Conservation (phyloP, 2,113 vertebrate genomes). For the Jacana jacana region DNA sequence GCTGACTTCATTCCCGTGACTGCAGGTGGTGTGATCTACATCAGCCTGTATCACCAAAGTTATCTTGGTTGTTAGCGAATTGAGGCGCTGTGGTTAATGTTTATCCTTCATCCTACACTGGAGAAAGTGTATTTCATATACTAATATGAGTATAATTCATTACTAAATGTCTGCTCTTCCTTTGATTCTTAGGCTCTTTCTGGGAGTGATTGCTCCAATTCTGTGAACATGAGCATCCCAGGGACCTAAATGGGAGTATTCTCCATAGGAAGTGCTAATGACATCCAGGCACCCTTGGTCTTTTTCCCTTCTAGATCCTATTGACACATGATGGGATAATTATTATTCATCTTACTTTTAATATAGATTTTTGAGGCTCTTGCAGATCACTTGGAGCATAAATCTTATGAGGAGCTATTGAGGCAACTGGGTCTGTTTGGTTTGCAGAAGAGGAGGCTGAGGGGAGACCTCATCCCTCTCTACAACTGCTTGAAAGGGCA, state of each 20-base stretch:
- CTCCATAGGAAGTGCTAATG: not conserved
- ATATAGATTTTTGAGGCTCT: not conserved
- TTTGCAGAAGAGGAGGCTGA: too few species aligned
- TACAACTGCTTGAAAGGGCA: too few species aligned
- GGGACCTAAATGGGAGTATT: not conserved
- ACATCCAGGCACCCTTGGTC: not conserved
- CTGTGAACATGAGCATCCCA: not conserved
- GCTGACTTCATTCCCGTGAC: not conserved
- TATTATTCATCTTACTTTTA: not conserved
- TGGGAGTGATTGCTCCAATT: not conserved
- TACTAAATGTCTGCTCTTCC: not conserved
- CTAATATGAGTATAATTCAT: not conserved
- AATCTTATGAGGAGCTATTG: too few species aligned
- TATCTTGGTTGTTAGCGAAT: not conserved
- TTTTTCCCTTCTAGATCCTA: not conserved
- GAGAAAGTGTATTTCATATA: not conserved
- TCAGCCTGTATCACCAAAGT: not conserved
- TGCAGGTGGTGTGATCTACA: not conserved
- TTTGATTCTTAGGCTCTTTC: not conserved
- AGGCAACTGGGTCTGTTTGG: too few species aligned
- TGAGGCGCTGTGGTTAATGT: not conserved
- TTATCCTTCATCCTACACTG: not conserved
- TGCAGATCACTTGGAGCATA: too few species aligned
- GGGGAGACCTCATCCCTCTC: too few species aligned
- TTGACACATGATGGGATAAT: not conserved